Evolutionary conservation across 1,140 invertebrate genomes (phyloP).

Genomic region (Ceratoteleas bidentatus): DNA sequence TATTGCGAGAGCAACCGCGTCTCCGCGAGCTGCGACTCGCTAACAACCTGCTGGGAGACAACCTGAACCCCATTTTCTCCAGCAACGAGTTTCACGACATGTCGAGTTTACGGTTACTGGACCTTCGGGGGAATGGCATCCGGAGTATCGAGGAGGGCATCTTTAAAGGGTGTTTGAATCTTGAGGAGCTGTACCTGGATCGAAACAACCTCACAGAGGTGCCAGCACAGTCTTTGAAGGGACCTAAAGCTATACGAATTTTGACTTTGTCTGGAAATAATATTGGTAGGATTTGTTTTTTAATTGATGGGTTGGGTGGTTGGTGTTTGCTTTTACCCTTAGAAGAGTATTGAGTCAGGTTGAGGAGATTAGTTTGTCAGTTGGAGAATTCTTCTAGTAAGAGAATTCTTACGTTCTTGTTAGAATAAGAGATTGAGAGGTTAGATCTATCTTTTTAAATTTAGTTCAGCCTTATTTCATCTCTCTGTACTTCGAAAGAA

Average conservation of each 20-base stretch:
- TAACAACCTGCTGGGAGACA: constrained; percentile 92
- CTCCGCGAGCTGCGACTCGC: constrained; percentile 87
- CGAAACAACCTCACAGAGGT: constrained; percentile 88
- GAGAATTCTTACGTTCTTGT: too few relatives aligned
- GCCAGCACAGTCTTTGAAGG: constrained; percentile 90
- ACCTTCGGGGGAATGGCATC: constrained; percentile 90
- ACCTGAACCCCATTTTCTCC: constrained; percentile 93
- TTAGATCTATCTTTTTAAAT: too few relatives aligned
- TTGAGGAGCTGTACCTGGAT: constrained; percentile 91
- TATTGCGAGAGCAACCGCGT: constrained; percentile 85
- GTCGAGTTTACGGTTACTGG: constrained; percentile 86
- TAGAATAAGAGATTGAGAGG: too few relatives aligned
- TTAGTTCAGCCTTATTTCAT: too few relatives aligned
- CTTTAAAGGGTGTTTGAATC: constrained; percentile 89
- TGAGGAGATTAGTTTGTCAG: too few relatives aligned
- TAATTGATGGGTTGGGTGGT: too few relatives aligned
- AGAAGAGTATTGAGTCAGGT: too few relatives aligned
- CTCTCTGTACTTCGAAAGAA: too few relatives aligned
- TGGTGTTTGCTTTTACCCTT: too few relatives aligned
- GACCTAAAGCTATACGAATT: constrained; percentile 86
- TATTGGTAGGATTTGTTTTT: constrained; percentile 84
- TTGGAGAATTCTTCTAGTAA: too few relatives aligned
- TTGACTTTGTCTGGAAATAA: constrained; percentile 89
- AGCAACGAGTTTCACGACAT: constrained; percentile 91
- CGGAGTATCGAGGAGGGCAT: constrained; percentile 91